Percentiles rank a stretch among this genome's conserved stretches.
Evolutionary conservation across 2,113 vertebrate species (phyloP).

Genomic region (Canis aureus): DNA sequence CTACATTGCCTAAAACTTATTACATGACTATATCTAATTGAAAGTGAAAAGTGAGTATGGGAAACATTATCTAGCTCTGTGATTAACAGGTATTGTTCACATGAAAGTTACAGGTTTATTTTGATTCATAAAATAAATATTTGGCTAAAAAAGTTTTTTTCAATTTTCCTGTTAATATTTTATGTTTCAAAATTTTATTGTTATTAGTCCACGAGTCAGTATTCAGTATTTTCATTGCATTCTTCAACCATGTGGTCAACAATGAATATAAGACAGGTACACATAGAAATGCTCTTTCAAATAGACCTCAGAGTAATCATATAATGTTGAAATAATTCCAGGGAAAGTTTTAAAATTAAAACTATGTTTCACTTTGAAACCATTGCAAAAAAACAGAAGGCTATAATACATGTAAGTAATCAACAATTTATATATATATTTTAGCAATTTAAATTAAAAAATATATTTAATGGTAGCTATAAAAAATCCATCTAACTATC

Average conservation of each 20-base stretch:
- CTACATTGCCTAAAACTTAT: not conserved
- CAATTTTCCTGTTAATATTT: not conserved
- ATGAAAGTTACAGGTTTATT: not conserved
- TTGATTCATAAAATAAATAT: not conserved
- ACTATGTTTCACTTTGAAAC: not conserved
- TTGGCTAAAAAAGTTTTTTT: not conserved
- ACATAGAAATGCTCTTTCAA: not conserved
- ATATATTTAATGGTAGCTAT: not conserved
- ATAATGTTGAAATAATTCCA: constrained; percentile 51
- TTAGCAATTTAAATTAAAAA: not conserved
- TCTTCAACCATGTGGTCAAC: fast-evolving
- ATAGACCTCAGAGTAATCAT: not conserved
- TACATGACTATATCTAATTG: not conserved
- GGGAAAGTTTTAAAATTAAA: constrained; percentile 62
- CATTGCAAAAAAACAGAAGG: not conserved
- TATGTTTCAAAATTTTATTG: not conserved
- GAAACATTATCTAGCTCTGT: not conserved
- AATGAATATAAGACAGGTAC: fast-evolving
- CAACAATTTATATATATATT: not conserved
- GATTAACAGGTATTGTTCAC: not conserved
- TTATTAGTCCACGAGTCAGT: not conserved
- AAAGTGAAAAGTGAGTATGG: not conserved
- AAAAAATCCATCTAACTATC: not conserved
- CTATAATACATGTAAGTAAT: not conserved
- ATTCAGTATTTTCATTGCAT: not conserved